These are phyloP conservation scores for Metaphire vulgaris DNA, from an alignment of 1,140 invertebrate species.

Conservation along the genomic window DNA sequence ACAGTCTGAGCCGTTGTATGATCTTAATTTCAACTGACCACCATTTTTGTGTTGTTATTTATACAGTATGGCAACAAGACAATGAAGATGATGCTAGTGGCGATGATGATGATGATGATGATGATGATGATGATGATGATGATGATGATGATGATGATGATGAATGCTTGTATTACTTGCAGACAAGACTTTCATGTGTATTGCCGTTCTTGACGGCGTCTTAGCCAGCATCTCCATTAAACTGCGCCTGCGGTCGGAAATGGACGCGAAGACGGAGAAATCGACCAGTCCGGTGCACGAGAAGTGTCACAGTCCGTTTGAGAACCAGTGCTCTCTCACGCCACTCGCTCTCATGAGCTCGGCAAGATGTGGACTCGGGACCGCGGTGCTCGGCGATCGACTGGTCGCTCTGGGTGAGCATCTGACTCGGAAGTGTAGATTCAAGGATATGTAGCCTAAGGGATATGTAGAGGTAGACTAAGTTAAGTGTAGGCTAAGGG, in stretches of 20 bases:
- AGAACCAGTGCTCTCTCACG: conserved; percentile 55
- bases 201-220: conserved; percentile 61
- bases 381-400: conserved; percentile 62
- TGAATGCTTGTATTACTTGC: conserved; percentile 37
- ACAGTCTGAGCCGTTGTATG: no score
- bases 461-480: no score
- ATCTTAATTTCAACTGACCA: no score
- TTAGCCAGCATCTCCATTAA: conserved; percentile 61
- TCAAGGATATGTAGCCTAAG: no score
- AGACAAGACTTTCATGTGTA: conserved; percentile 63
- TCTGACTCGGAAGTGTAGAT: no score
- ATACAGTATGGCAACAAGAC: no score
- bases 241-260: conserved; percentile 40
- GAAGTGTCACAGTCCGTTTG: conserved; percentile 46
- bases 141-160: no score
- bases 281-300: neutral
- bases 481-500: no score
- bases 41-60: no score
- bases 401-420: conserved; percentile 66
- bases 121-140: no score
- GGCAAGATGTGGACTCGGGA: conserved; percentile 67
- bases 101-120: no score
- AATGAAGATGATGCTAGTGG: no score
- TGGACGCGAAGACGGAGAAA: neutral
- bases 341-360: conserved; percentile 63